Evolutionary conservation across 2,797 vertebrate species (phyloP), one percentile per base, ranked within the genome.

Genomic region (Danio choprae): DNA sequence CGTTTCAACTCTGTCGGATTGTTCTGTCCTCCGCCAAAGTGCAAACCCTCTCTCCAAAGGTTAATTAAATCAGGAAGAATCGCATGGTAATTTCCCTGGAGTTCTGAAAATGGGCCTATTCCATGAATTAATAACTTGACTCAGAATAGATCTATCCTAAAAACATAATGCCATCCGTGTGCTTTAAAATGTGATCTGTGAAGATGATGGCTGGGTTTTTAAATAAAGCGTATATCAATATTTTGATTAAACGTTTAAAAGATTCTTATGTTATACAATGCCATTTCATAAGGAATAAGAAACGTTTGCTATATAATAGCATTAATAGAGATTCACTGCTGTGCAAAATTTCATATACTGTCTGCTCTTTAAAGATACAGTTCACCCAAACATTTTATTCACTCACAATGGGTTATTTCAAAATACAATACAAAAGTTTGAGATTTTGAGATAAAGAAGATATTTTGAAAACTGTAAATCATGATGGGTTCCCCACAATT

Each of bases 41-140:
- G 79, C 73, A 81, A 44, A 71, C 38, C 48, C 36, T 56, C 77
- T 82, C 83, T 81, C 74, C 81, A 90, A 87, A 91, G 79, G 79
- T 83, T 83, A 87, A 90, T 89, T 87, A 90, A 91, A 85, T 81
- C 86, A 74, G 86, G 75, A 90, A 84, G 85, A 87, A 85, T 83
- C 81, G 70, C 44, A 79, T 81, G 82, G 86, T 91, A 87, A 93
- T 94, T 94, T 94, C 93, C 93, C 92, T 86, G 79, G 92, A 90
- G 88, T 86, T 87, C 82, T 77, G 89, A 87, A 92, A 90, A 87
- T 81, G 62, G 84, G 84, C 84, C 88, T 87, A 88, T 94, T 92
- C 91, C 79, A 90, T 90, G 87, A 91, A 92, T 88, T 92, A 93
- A 95, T 93, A 93, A 84, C 88, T 60, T 76, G 87, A 77, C 91